phyloP scores from a whole-genome alignment of 2,888 invertebrate species.

The Euplexia lucipara region DNA sequence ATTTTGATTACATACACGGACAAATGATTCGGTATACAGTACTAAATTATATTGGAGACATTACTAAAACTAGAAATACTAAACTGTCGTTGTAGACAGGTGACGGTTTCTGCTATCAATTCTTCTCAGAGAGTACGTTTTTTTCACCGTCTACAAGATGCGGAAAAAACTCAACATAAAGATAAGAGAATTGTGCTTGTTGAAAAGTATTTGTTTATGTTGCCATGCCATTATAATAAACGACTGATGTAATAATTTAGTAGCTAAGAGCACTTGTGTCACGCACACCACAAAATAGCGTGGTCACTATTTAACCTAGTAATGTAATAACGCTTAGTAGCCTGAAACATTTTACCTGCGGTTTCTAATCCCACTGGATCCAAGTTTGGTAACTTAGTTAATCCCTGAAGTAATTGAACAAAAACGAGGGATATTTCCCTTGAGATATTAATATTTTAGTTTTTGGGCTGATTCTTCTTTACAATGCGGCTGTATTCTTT shows the following conservation, averaged over 20 bases:
- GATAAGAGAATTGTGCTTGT: constrained; percentile 4
- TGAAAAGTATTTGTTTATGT: constrained; percentile 18
- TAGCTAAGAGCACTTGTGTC: constrained; percentile 14
- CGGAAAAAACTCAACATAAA: constrained; percentile 10
- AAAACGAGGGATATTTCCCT: constrained; percentile 46
- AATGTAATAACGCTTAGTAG: constrained; percentile 31
- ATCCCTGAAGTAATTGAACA: constrained; percentile 48
- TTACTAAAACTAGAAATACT: background rate
- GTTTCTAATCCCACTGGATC: constrained; percentile 36
- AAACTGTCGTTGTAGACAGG: too few relatives aligned
- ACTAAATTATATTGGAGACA: background rate
- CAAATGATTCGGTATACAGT: constrained; percentile 10
- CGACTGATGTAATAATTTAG: constrained; percentile 21
- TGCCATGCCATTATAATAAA: constrained; percentile 15
- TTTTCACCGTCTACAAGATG: background rate
- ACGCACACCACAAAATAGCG: constrained; percentile 23
- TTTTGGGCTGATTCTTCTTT: constrained; percentile 15
- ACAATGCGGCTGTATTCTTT: constrained; percentile 18
- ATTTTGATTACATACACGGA: constrained; percentile 42
- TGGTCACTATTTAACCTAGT: constrained; percentile 20
- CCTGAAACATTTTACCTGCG: constrained; percentile 40
- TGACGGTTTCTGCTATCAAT: background rate
- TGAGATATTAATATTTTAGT: constrained; percentile 38
- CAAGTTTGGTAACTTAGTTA: constrained; percentile 44
- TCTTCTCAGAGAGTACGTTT: background rate